Percentiles rank a stretch among this genome's conserved stretches.
phyloP scores from a whole-genome alignment of 2,888 invertebrate genomes.

The Tipula confusa region DNA sequence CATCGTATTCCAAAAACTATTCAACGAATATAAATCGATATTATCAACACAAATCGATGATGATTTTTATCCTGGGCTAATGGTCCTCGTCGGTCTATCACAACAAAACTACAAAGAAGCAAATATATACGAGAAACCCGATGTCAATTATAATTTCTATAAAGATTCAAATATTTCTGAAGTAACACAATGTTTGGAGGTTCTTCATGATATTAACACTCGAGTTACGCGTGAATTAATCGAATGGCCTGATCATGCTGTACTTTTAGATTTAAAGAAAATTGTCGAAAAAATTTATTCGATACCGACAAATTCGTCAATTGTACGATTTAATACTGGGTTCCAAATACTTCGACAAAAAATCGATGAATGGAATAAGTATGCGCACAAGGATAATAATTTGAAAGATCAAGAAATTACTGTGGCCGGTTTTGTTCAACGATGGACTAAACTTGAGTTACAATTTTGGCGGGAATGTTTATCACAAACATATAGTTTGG shows the following conservation, averaged over 20 bases:
- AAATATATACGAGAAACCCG: conserved; percentile 30
- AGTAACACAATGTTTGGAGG: conserved; percentile 64
- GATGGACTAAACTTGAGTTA: conserved; percentile 88
- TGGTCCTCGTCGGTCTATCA: conserved; percentile 44
- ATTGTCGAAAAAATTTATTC: conserved; percentile 61
- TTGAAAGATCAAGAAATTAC: conserved; percentile 66
- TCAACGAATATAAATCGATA: conserved; percentile 42
- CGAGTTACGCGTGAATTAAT: conserved; percentile 61
- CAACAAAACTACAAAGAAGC: conserved; percentile 43
- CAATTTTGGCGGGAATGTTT: conserved; percentile 82
- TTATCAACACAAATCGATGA: conserved; percentile 43
- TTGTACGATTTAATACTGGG: conserved; percentile 85
- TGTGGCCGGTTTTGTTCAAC: conserved; percentile 76
- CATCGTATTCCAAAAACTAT: conserved; percentile 44
- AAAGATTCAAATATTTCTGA: conserved; percentile 76
- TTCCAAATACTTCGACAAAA: conserved; percentile 83
- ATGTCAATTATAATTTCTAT: conserved; percentile 66
- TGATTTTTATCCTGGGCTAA: conserved; percentile 42
- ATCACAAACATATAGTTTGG: conserved; percentile 60
- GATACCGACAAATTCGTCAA: conserved; percentile 75
- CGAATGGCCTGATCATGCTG: conserved; percentile 90
- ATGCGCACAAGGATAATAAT: conserved; percentile 82
- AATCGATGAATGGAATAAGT: conserved; percentile 87
- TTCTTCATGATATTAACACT: conserved; percentile 62
- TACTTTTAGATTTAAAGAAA: conserved; percentile 67